A percentile compares a stretch with the other conserved stretches of the same genome.
Evolutionary conservation across 64 coral and sea anemone genomes (phyloP).

Genomic region (Exaiptasia diaphana): DNA sequence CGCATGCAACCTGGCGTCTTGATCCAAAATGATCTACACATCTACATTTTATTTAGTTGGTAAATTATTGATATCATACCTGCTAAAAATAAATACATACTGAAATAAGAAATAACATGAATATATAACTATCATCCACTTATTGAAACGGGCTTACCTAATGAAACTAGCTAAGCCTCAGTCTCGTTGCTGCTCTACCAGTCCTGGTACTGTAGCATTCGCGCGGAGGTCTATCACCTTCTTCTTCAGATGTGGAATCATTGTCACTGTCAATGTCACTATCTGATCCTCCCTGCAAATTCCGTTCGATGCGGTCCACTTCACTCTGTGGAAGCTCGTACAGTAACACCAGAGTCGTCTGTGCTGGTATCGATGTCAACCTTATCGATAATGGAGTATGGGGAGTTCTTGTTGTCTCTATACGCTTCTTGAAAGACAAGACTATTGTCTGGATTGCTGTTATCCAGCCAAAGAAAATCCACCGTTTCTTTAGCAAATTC

Average conservation of each 20-base stretch:
- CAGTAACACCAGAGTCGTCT: conserved; percentile 4
- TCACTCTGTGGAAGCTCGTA: conserved; percentile 33
- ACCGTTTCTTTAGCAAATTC: conserved; percentile 42
- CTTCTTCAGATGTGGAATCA: conserved; percentile 53
- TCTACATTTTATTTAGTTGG: too few species aligned
- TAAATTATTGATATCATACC: too few species aligned
- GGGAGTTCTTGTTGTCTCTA: conserved; percentile 65
- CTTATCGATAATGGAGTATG: conserved; percentile 46
- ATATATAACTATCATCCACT: too few species aligned
- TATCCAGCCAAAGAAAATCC: conserved; percentile 43
- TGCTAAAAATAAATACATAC: too few species aligned
- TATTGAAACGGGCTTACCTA: not conserved
- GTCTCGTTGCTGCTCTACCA: conserved; percentile 51
- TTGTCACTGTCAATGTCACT: conserved; percentile 49
- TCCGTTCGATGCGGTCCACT: conserved; percentile 43
- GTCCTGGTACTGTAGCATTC: conserved; percentile 71
- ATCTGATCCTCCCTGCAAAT: conserved; percentile 39
- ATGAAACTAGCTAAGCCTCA: conserved; percentile 44
- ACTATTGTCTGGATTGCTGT: conserved; percentile 27
- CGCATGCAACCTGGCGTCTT: too few species aligned
- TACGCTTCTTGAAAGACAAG: conserved; percentile 38
- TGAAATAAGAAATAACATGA: too few species aligned
- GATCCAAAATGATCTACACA: too few species aligned
- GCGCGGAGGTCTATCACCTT: conserved; percentile 52
- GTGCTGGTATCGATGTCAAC: conserved; percentile 53